Conservation (phyloP, 1,140 invertebrate genomes). For the Eciton burchellii region DNA sequence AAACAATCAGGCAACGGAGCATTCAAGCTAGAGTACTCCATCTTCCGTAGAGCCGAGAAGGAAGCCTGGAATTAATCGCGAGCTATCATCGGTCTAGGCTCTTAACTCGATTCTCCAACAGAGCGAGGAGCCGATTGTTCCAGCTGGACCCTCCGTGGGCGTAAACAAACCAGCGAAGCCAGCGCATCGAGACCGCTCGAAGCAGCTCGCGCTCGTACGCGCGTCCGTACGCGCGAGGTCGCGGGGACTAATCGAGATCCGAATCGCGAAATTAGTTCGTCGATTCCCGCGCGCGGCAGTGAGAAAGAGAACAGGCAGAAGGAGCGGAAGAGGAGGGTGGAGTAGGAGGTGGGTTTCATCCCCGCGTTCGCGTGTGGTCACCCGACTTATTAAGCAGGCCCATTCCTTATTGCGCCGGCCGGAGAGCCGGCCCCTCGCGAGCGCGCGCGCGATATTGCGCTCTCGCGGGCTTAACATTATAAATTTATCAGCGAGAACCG, state of each 20-base stretch:
- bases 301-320: neutral
- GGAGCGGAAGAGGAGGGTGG: neutral
- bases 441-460: slow-evolving; percentile 42
- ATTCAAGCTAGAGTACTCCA: neutral
- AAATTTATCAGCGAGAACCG: slow-evolving; percentile 83
- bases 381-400: slow-evolving; percentile 72
- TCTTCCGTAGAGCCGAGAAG: neutral
- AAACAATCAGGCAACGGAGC: neutral
- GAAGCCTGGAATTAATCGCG: neutral
- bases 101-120: slow-evolving; percentile 16
- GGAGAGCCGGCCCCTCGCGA: slow-evolving; percentile 32
- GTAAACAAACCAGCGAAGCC: slow-evolving; percentile 40
- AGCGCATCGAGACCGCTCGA: neutral
- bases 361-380: slow-evolving; percentile 75
- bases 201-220: neutral
- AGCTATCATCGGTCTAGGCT: neutral
- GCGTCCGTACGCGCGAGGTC: slow-evolving; percentile 42
- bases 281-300: slow-evolving; percentile 32
- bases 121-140: neutral
- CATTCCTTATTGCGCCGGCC: slow-evolving; percentile 67
- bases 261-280: slow-evolving; percentile 77
- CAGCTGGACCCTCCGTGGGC: neutral
- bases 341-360: slow-evolving; percentile 33
- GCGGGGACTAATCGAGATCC: slow-evolving; percentile 70
- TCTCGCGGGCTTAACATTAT: slow-evolving; percentile 77